Base-by-base conservation (phyloP, 2,888 invertebrate genomes). In the Acrocera orbiculus region DNA sequence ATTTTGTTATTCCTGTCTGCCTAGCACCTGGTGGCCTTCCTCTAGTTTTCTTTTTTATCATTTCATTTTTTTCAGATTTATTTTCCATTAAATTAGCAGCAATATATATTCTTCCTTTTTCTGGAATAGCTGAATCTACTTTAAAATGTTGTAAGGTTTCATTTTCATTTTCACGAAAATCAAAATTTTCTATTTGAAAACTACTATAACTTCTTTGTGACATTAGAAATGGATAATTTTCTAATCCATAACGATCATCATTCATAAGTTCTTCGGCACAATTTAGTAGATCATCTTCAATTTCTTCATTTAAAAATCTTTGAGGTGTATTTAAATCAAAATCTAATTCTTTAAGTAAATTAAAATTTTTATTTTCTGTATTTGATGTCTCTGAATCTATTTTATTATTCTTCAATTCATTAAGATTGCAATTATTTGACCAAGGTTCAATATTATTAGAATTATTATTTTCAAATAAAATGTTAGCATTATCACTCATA, bases 11-110 rank as follows among this genome's bases (percentile, higher is more conserved):
- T 1, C 54, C 51, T 0, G 51, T 47, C 22, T 52, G 48, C 30
- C 53, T 56, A 3, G 57, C 49, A 2, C 59, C 59, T 16, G 52
- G 54, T 8, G 58, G 57, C 4, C 59, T 49, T 1, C 59, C 59
- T 3, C 58, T 36, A n/a, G 34, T 34, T 13, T 28, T 30, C 4
- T 16, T 14, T 16, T 28, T 15, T 8, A 30, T 6, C 11, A 14
- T 3, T 19, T 25, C 1, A 24, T n/a, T n/a, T n/a, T n/a, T n/a
- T n/a, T n/a, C n/a, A n/a, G n/a, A n/a, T n/a, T n/a, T n/a, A n/a
- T n/a, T n/a, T n/a, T 50, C 43, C 46, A 57, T 46, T 32, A 59
- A 40, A 42, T 58, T 58, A 36, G 53, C 53, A n/a, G 57, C 52
- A 17, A 58, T 56, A 43, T 58, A 58, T 27, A 58, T 58, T 20